Conservation (phyloP, 2,113 vertebrate genomes). For the Axis porcinus region DNA sequence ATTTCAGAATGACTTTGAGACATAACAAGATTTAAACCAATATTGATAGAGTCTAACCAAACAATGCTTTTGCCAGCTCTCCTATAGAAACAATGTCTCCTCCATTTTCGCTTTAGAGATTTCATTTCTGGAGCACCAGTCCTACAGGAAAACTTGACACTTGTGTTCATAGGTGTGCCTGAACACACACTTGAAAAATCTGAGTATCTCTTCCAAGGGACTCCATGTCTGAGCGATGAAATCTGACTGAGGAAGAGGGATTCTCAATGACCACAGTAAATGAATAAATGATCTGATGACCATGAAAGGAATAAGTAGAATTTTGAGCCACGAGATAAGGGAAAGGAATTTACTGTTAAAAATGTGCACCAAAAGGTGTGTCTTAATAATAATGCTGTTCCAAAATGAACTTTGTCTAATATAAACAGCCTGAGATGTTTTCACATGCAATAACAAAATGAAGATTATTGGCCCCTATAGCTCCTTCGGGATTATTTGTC, state of each 20-base stretch:
- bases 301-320: neutral
- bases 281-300: neutral
- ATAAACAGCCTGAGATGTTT: conserved; percentile 29
- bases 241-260: neutral
- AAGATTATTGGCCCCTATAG: conserved; percentile 11
- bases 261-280: neutral
- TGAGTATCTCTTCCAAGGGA: neutral
- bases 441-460: conserved; percentile 27
- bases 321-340: neutral
- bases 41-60: conserved; percentile 10
- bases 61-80: neutral
- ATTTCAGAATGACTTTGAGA: conserved; percentile 33
- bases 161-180: neutral
- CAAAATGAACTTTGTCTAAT: conserved; percentile 28
- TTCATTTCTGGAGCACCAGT: neutral
- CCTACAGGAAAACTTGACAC: neutral
- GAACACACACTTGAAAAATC: neutral
- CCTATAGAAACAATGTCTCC: neutral
- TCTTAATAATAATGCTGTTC: neutral
- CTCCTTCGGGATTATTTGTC: conserved; percentile 48
- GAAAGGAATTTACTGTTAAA: neutral
- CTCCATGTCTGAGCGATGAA: neutral
- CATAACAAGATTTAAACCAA: conserved; percentile 31
- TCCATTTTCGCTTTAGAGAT: neutral
- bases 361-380: neutral